A percentile compares a stretch with the other conserved stretches of the same genome.
phyloP scores from a whole-genome alignment of 2,888 invertebrate species.

The Cephus runcator region DNA sequence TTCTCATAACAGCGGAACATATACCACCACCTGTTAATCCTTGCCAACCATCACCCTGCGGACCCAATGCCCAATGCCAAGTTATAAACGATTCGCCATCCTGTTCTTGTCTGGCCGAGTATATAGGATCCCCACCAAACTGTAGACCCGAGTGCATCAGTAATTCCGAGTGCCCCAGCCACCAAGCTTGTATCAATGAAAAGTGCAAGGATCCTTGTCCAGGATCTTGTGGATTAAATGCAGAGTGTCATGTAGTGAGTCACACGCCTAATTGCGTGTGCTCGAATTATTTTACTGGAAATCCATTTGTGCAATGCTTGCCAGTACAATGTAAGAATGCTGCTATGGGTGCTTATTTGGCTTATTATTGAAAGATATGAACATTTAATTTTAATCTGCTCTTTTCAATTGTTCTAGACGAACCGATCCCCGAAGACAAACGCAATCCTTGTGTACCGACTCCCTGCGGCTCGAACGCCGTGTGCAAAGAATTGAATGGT shows the following conservation, averaged over 20 bases:
- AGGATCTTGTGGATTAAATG: slow-evolving; percentile 75
- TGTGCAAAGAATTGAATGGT: slow-evolving; percentile 81
- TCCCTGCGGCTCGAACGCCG: slow-evolving; percentile 84
- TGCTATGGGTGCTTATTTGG: not conserved
- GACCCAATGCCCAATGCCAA: slow-evolving; percentile 76
- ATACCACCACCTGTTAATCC: slow-evolving; percentile 67
- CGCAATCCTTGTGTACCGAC: slow-evolving; percentile 78
- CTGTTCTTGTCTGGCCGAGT: slow-evolving; percentile 73
- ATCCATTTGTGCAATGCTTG: slow-evolving; percentile 67
- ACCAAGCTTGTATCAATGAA: slow-evolving; percentile 77
- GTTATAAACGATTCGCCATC: slow-evolving; percentile 66
- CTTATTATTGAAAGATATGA: not conserved
- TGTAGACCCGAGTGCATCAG: slow-evolving; percentile 79
- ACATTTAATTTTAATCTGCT: slow-evolving; percentile 8
- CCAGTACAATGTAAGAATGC: slow-evolving; percentile 25
- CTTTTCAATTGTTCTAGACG: slow-evolving; percentile 27
- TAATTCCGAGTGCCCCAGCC: slow-evolving; percentile 76
- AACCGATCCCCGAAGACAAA: slow-evolving; percentile 23
- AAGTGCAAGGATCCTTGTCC: slow-evolving; percentile 80
- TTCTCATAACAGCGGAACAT: slow-evolving; percentile 37
- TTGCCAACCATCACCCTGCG: slow-evolving; percentile 75
- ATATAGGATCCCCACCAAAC: slow-evolving; percentile 73
- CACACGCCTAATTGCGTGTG: slow-evolving; percentile 73
- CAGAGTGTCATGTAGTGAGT: slow-evolving; percentile 72
- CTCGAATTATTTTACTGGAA: slow-evolving; percentile 70